Percentiles rank a stretch among this genome's conserved stretches.
phyloP scores from a whole-genome alignment of 2,888 invertebrate genomes.

The Rutpela maculata region DNA sequence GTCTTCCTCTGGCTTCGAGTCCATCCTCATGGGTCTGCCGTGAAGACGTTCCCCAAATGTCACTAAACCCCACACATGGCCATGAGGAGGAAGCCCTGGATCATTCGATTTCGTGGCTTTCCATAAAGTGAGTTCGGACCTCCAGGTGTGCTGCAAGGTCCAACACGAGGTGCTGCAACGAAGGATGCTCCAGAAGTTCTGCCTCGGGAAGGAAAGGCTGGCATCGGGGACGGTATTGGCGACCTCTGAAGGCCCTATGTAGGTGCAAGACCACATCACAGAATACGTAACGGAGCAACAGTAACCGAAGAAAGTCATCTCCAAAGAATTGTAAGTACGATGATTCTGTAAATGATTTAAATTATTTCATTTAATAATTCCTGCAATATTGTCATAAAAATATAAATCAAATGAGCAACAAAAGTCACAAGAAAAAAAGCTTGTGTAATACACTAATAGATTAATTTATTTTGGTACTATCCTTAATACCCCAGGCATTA shows the following conservation, averaged over 20 bases:
- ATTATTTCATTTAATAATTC: not conserved
- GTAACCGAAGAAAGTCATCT: conserved; percentile 93
- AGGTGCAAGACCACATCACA: conserved; percentile 92
- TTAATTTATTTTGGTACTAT: not conserved
- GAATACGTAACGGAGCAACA: conserved; percentile 93
- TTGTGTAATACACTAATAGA: conserved; percentile 1
- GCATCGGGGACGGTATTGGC: conserved; percentile 90
- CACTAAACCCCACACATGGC: conserved; percentile 70
- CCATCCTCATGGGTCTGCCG: conserved; percentile 66
- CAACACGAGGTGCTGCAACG: conserved; percentile 85
- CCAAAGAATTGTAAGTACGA: conserved; percentile 92
- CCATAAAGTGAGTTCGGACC: conserved; percentile 84
- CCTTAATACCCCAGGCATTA: too few species aligned
- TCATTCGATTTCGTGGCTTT: conserved; percentile 80
- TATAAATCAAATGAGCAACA: not conserved
- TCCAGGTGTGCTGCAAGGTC: conserved; percentile 90
- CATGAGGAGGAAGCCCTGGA: conserved; percentile 76
- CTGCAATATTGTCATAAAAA: not conserved
- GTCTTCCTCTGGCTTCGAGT: conserved; percentile 47
- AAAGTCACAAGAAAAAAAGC: conserved; percentile 2
- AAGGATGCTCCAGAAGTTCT: conserved; percentile 90
- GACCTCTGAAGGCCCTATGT: conserved; percentile 89
- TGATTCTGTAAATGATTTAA: conserved; percentile 74
- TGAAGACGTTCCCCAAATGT: conserved; percentile 61
- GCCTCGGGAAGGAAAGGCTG: conserved; percentile 91